Conservation (phyloP, 2,113 vertebrate genomes). For the Alligator mississippiensis region DNA sequence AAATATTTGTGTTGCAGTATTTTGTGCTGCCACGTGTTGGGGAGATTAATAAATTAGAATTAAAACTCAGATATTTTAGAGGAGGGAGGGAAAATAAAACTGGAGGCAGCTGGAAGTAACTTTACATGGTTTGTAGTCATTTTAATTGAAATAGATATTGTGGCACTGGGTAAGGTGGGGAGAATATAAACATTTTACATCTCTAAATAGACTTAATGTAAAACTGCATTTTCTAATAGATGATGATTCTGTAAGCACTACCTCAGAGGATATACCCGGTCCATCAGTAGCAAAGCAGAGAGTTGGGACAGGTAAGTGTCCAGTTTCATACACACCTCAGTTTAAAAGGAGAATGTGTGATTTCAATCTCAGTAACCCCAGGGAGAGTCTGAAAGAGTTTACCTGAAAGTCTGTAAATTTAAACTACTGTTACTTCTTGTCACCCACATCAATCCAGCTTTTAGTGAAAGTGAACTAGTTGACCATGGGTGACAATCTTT, state of each 20-base stretch:
- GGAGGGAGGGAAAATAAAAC: too few relatives aligned
- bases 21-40: neutral
- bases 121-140: neutral
- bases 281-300: constrained; percentile 25
- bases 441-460: neutral
- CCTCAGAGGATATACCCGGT: constrained; percentile 68
- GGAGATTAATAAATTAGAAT: neutral
- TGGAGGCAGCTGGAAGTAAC: too few relatives aligned
- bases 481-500: neutral
- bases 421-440: neutral
- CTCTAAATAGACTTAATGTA: neutral
- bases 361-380: neutral
- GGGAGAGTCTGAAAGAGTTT: neutral
- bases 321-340: neutral
- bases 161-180: neutral
- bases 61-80: too few relatives aligned
- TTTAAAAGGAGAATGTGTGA: neutral
- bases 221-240: constrained; percentile 58
- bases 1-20: neutral
- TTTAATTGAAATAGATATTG: neutral
- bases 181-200: neutral
- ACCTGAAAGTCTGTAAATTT: neutral
- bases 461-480: neutral
- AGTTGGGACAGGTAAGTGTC: constrained; percentile 45
- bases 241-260: constrained; percentile 66